phyloP scores from a whole-genome alignment of 2,797 vertebrate species.

The Chanos chanos region DNA sequence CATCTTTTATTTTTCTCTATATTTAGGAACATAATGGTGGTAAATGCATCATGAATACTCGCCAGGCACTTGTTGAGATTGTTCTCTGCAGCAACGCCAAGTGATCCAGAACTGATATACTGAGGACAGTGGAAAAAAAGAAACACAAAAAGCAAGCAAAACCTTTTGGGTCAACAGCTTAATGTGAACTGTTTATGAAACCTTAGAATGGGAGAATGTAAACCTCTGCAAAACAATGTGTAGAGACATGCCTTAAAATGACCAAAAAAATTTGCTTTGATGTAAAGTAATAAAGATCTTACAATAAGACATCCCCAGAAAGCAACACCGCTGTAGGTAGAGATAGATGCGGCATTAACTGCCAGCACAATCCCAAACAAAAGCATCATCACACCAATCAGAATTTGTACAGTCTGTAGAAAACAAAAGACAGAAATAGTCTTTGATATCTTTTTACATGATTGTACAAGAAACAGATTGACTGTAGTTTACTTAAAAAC shows the following conservation, averaged over 20 bases:
- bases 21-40: no score
- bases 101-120: conserved; percentile 26
- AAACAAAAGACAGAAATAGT: not conserved
- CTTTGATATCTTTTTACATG: not conserved
- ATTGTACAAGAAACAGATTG: not conserved
- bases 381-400: not conserved
- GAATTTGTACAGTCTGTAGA: conserved; percentile 9
- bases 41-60: not conserved
- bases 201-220: not conserved
- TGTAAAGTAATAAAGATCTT: not conserved
- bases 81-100: conserved; percentile 19
- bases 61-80: conserved; percentile 23
- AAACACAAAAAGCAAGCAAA: no score
- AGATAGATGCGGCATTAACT: not conserved
- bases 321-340: not conserved
- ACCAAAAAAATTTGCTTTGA: not conserved
- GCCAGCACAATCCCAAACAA: not conserved
- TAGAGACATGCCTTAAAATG: no score
- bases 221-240: no score
- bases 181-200: no score
- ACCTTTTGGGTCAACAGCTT: no score
- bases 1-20: not conserved
- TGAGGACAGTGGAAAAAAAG: no score
- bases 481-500: not conserved
- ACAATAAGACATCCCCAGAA: conserved; percentile 15